These are phyloP conservation scores for Ailurus styani DNA, from an alignment of 2,113 vertebrate genomes.

Conservation along the genomic window DNA sequence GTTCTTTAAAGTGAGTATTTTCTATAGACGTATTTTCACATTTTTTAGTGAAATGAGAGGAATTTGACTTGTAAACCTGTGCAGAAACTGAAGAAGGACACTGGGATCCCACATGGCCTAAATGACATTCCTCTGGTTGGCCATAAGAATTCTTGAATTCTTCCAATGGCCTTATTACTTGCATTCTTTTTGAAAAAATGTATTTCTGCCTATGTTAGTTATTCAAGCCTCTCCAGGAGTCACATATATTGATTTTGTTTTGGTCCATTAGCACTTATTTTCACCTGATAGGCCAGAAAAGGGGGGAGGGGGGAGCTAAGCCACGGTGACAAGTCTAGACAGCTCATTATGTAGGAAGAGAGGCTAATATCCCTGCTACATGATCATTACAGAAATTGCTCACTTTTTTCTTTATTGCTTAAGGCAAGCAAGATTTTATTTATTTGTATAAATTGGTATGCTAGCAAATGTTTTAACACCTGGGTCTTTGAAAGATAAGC, in stretches of 20 bases:
- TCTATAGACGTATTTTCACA: neutral
- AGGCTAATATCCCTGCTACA: neutral
- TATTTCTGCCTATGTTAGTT: neutral
- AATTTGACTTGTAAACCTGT: neutral
- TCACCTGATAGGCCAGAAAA: neutral
- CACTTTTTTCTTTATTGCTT: neutral
- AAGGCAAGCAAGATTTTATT: neutral
- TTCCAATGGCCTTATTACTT: neutral
- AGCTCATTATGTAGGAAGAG: neutral
- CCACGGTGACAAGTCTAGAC: accelerated
- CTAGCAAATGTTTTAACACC: neutral
- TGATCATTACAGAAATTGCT: neutral
- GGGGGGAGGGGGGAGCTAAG: neutral
- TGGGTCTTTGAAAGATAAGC: neutral
- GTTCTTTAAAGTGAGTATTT: neutral
- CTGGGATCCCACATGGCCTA: neutral
- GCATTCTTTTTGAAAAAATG: neutral
- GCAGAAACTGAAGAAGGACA: neutral
- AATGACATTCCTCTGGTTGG: neutral
- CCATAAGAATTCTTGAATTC: neutral
- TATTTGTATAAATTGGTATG: neutral
- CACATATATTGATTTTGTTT: neutral
- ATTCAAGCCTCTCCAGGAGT: neutral
- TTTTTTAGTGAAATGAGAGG: neutral
- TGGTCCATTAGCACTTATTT: neutral